Evolutionary conservation across 1,140 invertebrate species (phyloP).

Genomic region (Arctopsyche grandis): DNA sequence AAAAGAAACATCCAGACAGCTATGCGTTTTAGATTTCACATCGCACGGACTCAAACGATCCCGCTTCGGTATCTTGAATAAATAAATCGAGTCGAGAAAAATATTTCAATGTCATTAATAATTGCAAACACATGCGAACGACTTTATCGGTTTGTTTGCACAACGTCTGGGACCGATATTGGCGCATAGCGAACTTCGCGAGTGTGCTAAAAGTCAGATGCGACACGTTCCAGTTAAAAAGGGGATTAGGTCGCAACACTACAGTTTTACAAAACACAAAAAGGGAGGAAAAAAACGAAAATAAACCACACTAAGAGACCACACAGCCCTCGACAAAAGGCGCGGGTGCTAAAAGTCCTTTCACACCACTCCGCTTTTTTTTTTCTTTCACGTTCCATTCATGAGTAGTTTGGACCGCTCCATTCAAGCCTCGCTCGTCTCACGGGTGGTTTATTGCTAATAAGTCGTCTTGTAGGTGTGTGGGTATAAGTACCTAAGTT

Average conservation of each 20-base stretch:
- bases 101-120: no score
- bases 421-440: conserved; percentile 13
- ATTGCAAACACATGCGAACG: no score
- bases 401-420: neutral
- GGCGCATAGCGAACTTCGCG: no score
- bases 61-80: no score
- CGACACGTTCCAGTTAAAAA: conserved; percentile 14
- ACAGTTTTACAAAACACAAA: neutral
- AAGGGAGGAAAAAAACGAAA: no score
- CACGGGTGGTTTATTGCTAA: conserved; percentile 46
- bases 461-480: neutral
- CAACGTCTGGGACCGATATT: no score
- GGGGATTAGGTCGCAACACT: neutral
- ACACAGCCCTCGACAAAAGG: conserved; percentile 4
- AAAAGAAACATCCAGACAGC: no score
- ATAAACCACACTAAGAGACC: neutral
- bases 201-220: conserved; percentile 23
- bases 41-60: no score
- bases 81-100: no score
- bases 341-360: conserved; percentile 34
- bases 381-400: conserved; percentile 24
- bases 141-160: no score
- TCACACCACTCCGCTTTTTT: neutral
- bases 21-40: no score
- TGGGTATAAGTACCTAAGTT: no score